These are phyloP conservation scores for Apogon hyalosoma DNA, from an alignment of 2,797 vertebrate genomes.

Conservation along the genomic window DNA sequence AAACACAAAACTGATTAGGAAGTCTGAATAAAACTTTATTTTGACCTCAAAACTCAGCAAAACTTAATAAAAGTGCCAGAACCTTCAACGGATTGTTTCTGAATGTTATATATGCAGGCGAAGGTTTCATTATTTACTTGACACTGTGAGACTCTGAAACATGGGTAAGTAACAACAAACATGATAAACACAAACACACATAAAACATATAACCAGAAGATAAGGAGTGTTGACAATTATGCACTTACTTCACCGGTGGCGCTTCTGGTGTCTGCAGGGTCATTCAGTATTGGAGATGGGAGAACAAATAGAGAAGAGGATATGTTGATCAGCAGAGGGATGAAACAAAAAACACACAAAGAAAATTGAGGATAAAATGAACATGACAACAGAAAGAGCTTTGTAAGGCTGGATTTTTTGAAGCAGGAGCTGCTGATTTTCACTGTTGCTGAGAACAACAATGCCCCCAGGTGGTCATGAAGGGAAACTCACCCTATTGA, in stretches of 20 bases:
- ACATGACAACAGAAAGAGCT: constrained; percentile 38
- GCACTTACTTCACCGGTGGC: constrained; percentile 77
- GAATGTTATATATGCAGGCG: too few species aligned
- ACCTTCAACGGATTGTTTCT: background rate
- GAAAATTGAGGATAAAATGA: background rate
- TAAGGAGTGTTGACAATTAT: constrained; percentile 15
- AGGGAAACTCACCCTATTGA: constrained; percentile 70
- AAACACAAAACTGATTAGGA: background rate
- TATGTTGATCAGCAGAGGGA: constrained; percentile 27
- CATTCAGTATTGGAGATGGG: constrained; percentile 32
- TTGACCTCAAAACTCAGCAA: background rate
- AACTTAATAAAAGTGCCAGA: background rate
- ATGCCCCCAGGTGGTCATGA: constrained; percentile 70
- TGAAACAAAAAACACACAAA: constrained; percentile 44
- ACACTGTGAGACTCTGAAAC: too few species aligned
- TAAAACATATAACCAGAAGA: constrained; percentile 3
- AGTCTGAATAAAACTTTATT: background rate
- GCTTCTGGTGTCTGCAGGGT: constrained; percentile 59
- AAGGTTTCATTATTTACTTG: too few species aligned
- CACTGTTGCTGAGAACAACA: constrained; percentile 69
- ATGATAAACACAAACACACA: constrained; percentile 10
- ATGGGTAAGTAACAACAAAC: constrained; percentile 1
- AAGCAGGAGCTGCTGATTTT: constrained; percentile 19
- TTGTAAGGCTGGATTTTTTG: constrained; percentile 31
- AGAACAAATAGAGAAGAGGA: constrained; percentile 40